Base-by-base conservation (phyloP, 2,888 invertebrate species). In the Drosophila subsilvestris region DNA sequence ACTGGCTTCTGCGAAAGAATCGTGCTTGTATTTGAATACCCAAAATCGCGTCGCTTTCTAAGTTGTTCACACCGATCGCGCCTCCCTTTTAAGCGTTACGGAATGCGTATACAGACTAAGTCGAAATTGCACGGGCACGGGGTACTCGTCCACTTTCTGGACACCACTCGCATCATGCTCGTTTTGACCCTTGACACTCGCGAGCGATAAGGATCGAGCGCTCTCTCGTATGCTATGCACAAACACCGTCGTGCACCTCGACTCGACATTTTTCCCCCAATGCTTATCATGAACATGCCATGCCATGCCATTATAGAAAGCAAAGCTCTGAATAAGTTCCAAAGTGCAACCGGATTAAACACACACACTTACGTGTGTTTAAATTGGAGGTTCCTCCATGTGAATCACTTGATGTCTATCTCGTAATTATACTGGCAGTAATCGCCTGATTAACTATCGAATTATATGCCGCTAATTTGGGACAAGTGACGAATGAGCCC, bases 271-370 rank as follows among this genome's bases (percentile, higher is more conserved):
- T 62, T 27, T 20, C 14, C 37, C 27, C 37, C 27, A 59, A 70
- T 78, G 58, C 73, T 83, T 83, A 83, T 83, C 85, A 78, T 53
- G 50, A 78, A 74, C 85, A 87, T 74, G 85, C 78, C 66, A 85
- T 72, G 45, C 78, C 66, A 85, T 72, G 45, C 53, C 22, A 29
- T 32, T 58, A 32, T 47, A 42, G 42, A 27, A 17, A 27, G 37
- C 45, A 55, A 49, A 56, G 65, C 68, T 50, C 20, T 43, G 22
- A 67, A 59, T 72, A 59, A 63, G 70, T 55, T 83, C 82, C 83
- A 83, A 87, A 87, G 83, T 81, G 20, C 87, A 65, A 54, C 49
- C 59, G 27, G 44, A 51, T 48, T 54, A 51, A 58, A 49, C 22
- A 53, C 27, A 27, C 14, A 37, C 2, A 37, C n/a, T n/a, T 14